phyloP scores from a whole-genome alignment of 2,797 vertebrate genomes.

The Geotria australis region DNA sequence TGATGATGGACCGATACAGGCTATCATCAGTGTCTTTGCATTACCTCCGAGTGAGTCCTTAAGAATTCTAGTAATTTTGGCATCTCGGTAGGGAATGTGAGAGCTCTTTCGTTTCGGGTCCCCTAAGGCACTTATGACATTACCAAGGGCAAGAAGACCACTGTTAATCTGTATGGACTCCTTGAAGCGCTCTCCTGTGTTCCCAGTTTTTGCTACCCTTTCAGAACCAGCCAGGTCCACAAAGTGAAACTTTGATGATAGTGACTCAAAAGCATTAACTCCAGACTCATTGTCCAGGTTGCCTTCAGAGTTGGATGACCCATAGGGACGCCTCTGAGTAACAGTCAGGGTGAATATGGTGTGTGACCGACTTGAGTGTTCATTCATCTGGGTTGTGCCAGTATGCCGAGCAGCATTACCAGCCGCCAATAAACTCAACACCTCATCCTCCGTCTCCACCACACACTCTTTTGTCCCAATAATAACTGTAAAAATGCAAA shows the following conservation, averaged over 20 bases:
- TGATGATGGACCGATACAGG: slow-evolving; percentile 48
- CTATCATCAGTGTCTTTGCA: slow-evolving; percentile 53
- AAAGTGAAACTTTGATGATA: slow-evolving; percentile 44
- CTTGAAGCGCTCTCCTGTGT: slow-evolving; percentile 36
- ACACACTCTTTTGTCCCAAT: slow-evolving; percentile 35
- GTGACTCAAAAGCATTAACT: no score
- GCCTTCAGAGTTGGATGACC: slow-evolving; percentile 4
- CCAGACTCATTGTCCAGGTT: not conserved
- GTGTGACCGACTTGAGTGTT: slow-evolving; percentile 52
- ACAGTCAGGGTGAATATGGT: slow-evolving; percentile 42
- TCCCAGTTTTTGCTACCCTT: slow-evolving; percentile 40
- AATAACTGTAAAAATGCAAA: slow-evolving; percentile 23
- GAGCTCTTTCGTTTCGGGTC: slow-evolving; percentile 20
- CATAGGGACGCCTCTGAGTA: slow-evolving; percentile 10
- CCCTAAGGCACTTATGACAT: slow-evolving; percentile 52
- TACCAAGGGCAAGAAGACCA: slow-evolving; percentile 40
- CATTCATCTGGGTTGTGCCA: slow-evolving; percentile 35
- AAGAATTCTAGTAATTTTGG: slow-evolving; percentile 60
- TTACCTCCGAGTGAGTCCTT: slow-evolving; percentile 57
- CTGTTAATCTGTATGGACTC: slow-evolving; percentile 52
- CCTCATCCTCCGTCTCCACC: slow-evolving; percentile 31
- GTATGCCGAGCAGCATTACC: slow-evolving; percentile 39
- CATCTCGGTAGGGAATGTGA: slow-evolving; percentile 43
- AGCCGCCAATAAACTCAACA: slow-evolving; percentile 26
- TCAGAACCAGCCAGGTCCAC: slow-evolving; percentile 64